These are phyloP conservation scores for Littorina saxatilis DNA, from an alignment of 1,140 invertebrate species.

Conservation along the genomic window DNA sequence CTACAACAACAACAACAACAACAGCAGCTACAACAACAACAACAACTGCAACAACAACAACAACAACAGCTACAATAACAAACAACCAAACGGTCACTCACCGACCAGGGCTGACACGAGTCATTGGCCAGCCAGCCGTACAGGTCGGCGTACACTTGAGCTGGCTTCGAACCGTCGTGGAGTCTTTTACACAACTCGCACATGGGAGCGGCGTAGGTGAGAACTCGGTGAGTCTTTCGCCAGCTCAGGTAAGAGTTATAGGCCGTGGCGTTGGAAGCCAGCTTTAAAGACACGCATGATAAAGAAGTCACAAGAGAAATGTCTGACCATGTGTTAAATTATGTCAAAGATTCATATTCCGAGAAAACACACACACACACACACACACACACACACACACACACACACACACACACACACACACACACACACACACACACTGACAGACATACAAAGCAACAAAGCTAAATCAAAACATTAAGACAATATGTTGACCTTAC, in stretches of 20 bases:
- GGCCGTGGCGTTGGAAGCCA: constrained; percentile 56
- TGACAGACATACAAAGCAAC: background rate
- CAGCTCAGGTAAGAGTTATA: constrained; percentile 73
- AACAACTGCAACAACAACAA: no score
- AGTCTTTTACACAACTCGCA: constrained; percentile 1
- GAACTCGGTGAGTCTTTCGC: constrained; percentile 42
- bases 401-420: background rate
- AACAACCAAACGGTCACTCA: constrained; percentile 11
- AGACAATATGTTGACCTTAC: background rate
- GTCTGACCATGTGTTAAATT: background rate
- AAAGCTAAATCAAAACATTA: background rate
- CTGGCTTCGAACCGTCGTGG: background rate
- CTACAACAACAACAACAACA: no score
- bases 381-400: background rate
- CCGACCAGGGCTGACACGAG: constrained; percentile 10
- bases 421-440: background rate
- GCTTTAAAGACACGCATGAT: constrained; percentile 69
- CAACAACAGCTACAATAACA: no score
- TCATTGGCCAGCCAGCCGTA: constrained; percentile 11
- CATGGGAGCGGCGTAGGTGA: background rate
- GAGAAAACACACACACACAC: no score
- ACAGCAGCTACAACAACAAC: no score
- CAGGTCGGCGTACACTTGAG: constrained; percentile 20
- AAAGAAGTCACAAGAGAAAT: background rate
- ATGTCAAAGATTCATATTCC: background rate